These are phyloP conservation scores for Diploscapter pachys DNA, from an alignment of 1,140 invertebrate genomes.

Conservation along the genomic window DNA sequence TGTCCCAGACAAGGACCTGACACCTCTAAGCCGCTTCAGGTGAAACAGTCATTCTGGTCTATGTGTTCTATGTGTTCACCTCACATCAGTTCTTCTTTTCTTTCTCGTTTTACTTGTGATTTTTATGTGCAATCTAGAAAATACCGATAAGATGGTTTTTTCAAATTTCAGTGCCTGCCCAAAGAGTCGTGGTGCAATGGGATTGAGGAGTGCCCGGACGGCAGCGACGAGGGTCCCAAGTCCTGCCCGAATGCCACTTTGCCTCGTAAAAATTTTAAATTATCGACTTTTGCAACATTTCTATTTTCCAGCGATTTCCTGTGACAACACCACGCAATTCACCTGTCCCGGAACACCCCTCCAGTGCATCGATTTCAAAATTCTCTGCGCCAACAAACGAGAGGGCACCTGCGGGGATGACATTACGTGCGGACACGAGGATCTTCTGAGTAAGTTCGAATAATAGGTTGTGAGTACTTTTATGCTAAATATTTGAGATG, in stretches of 20 bases:
- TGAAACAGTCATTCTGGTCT: too few relatives aligned
- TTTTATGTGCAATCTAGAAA: too few relatives aligned
- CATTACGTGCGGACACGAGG: slow-evolving; percentile 26
- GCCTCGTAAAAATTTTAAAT: background rate
- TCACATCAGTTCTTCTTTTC: too few relatives aligned
- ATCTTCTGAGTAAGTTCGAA: background rate
- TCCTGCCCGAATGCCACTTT: slow-evolving; percentile 6
- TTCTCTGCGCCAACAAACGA: slow-evolving; percentile 40
- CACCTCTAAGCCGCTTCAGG: too few relatives aligned
- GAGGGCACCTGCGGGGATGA: slow-evolving; percentile 21
- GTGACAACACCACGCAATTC: slow-evolving; percentile 41
- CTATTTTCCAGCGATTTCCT: slow-evolving; percentile 26
- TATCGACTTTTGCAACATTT: background rate
- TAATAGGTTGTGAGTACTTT: too few relatives aligned
- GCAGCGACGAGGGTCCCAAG: slow-evolving; percentile 47
- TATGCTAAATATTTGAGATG: too few relatives aligned
- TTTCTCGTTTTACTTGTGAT: too few relatives aligned
- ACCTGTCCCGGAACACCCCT: slow-evolving; percentile 39
- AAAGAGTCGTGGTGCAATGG: slow-evolving; percentile 40
- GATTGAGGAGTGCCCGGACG: slow-evolving; percentile 51
- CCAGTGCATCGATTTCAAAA: slow-evolving; percentile 41
- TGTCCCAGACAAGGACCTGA: too few relatives aligned
- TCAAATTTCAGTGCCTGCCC: background rate
- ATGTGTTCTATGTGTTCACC: too few relatives aligned
- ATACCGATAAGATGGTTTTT: too few relatives aligned